Base-by-base conservation (phyloP, 2,888 invertebrate genomes). In the Synanthedon myopaeformis region DNA sequence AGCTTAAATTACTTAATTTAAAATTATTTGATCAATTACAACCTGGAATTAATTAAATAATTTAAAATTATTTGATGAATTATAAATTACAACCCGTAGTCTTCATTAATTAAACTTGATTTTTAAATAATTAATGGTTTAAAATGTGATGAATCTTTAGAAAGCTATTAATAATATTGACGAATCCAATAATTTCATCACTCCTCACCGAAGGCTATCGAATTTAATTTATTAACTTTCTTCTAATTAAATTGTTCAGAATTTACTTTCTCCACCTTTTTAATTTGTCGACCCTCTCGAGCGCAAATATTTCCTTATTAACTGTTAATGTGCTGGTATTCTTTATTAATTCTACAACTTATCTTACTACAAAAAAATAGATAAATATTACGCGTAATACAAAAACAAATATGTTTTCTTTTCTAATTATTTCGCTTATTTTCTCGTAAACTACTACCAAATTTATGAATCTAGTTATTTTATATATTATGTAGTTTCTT, bases 201-300 rank as follows among this genome's bases (percentile, higher is more conserved):
- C 70, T 70, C 72, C 69, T 72, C 72, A 61, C 67, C 66, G 63
- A 70, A 72, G 61, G 68, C 65, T 70, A 68, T 70, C 70, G 64
- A 76, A 76, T 79, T 79, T 79, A 79, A 82, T 81, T 82, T 82
- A 83, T 82, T 81, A 83, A 79, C 76, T 81, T 80, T 74, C 77
- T 77, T 74, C 77, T 77, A 79, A 82, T 82, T 79, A 78, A 81
- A 81, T 76, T 70, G 74, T 72, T 66, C 66, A 62, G 67, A 65
- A 65, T 65, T 61, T 61, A 68, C 61, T 65, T 45, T 13, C 45
- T 45, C 45, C 35, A 35, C 35, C 45, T 45, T 45, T 45, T 45
- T 13, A 45, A 45, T 45, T 45, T 14, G 45, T n/a, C 45, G 45
- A 14, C 45, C 8, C 45, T 45, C 14, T 14, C 13, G 45, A 13